Conservation (phyloP, 2,888 invertebrate species). For the Eilema sororculum region DNA sequence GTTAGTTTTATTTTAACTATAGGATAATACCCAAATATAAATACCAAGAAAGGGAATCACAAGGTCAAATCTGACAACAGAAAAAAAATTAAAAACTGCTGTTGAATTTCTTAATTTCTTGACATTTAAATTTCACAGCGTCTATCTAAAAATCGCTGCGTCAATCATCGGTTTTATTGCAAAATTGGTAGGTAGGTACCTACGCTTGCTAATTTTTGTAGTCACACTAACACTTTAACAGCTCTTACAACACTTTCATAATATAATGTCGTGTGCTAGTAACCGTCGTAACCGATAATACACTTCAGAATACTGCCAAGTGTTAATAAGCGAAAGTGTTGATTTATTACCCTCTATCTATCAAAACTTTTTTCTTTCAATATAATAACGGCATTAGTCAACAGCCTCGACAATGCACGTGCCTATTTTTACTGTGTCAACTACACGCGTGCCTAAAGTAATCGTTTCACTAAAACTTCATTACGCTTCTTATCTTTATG, state of each 20-base stretch:
- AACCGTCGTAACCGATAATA: slow-evolving; percentile 8
- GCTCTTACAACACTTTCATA: not conserved
- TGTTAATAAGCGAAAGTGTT: slow-evolving; percentile 5
- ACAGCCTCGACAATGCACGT: slow-evolving; percentile 10
- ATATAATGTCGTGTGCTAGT: slow-evolving; percentile 7
- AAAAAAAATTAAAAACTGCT: not conserved
- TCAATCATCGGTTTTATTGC: slow-evolving; percentile 5
- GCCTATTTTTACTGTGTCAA: not conserved
- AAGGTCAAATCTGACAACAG: not conserved
- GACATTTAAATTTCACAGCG: not conserved
- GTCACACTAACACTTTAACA: slow-evolving; percentile 3
- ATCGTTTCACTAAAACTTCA: not conserved
- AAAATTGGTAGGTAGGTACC: not conserved
- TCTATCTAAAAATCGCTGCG: not conserved
- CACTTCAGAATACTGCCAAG: slow-evolving; percentile 1
- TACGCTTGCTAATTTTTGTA: slow-evolving; percentile 11
- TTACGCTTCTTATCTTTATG: slow-evolving; percentile 24
- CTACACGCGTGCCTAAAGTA: slow-evolving; percentile 2
- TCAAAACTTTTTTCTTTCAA: not conserved
- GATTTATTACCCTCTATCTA: slow-evolving; percentile 6
- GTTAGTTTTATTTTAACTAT: too few relatives aligned
- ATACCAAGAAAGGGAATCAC: not conserved
- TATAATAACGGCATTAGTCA: not conserved
- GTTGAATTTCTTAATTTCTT: not conserved
- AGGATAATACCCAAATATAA: too few relatives aligned